Percentiles rank a stretch among this genome's conserved stretches.
phyloP scores from a whole-genome alignment of 2,113 vertebrate species.

The Leptocoma aspasia region DNA sequence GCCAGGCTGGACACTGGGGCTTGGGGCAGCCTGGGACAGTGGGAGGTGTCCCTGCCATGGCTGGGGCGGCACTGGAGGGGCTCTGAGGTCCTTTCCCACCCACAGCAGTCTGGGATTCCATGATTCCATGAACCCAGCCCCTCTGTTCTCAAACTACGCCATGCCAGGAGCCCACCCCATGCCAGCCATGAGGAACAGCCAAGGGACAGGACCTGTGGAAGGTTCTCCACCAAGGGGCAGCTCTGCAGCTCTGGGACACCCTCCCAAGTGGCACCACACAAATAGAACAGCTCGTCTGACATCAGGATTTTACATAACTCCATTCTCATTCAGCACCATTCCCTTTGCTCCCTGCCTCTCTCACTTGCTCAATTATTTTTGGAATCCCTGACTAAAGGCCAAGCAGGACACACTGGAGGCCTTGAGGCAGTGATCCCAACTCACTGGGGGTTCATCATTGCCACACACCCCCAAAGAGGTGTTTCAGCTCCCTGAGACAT shows the following conservation, averaged over 20 bases:
- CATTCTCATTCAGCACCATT: neutral
- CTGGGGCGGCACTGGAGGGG: neutral
- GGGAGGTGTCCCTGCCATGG: neutral
- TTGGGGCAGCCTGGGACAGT: neutral
- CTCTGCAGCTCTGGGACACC: neutral
- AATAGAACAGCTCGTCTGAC: neutral
- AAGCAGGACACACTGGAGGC: neutral
- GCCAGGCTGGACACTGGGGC: neutral
- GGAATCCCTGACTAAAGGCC: neutral
- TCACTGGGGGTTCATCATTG: neutral
- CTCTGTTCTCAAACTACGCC: fast-evolving
- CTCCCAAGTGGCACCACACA: neutral
- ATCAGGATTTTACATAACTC: neutral
- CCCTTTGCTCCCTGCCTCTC: neutral
- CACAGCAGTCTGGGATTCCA: neutral
- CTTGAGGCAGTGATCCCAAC: neutral
- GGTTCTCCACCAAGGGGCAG: fast-evolving
- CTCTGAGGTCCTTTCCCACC: fast-evolving
- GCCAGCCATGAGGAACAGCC: neutral
- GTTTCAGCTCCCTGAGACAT: neutral
- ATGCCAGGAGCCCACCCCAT: fast-evolving
- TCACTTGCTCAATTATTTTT: fast-evolving
- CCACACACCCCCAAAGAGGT: neutral
- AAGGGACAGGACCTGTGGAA: fast-evolving
- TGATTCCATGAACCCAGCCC: neutral